Evolutionary conservation across 1,140 invertebrate species (phyloP), one percentile per base, ranked within the genome.

Genomic region (Drosophila bifasciata): DNA sequence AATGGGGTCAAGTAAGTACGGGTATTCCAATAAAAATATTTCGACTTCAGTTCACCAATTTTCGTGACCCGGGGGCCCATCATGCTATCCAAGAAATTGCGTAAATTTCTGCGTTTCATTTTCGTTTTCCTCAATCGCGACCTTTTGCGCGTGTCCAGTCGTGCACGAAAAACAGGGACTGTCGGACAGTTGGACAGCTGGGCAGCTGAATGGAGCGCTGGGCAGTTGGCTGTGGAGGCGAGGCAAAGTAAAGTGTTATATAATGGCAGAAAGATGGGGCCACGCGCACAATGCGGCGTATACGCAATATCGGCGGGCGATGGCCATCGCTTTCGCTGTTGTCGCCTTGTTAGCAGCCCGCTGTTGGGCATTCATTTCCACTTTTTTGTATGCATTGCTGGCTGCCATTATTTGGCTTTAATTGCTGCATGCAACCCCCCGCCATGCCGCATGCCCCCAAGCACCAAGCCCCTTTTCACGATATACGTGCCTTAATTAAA

Each of bases 391-490:
- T 86, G 81, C 81, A 85, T 79, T 75, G 73, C 74, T 77, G 81
- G 74, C 72, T 78, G 62, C 76, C 83, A 86, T 88, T 86, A 86
- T 86, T 86, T 81, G 81, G 69, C 83, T 86, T 86, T 86, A 88
- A 86, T 86, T 86, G 81, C 81, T 81, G 81, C 83, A 79, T 85
- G 76, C 79, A 19, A 41, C 17, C n/a, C n/a, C n/a, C n/a, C n/a
- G n/a, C 51, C 67, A 39, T 32, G 23, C 7, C 9, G 39, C 15
- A 16, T 6, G 9, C 19, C 49, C 43, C 59, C 49, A 36, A 13
- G 32, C 32, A 3, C 32, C 32, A 36, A 36, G 32, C 32, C 32
- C 28, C 28, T 32, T 32, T 9, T 32, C 28, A 9, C 28, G 32
- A 11, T 36, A 11, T 60, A 86, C 81, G 83, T 86, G 81, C 76